Base-by-base conservation (phyloP, 1,140 invertebrate genomes). In the Coelopa frigida region DNA sequence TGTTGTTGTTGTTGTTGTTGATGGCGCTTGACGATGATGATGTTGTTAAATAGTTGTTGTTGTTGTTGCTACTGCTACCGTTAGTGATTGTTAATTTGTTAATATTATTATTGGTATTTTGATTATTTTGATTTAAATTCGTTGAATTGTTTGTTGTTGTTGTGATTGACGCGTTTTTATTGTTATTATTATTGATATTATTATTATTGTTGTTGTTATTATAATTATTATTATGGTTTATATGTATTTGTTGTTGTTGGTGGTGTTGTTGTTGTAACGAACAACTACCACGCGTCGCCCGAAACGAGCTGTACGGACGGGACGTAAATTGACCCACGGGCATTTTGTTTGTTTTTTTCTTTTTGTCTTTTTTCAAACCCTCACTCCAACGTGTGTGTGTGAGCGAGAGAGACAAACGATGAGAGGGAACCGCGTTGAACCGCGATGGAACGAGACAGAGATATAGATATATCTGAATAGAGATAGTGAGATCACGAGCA, bases 291-390 rank as follows among this genome's bases (percentile, higher is more conserved):
- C 62, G 56, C 22, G 58, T 49, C 46, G 64, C 56, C 54, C 65
- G 55, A 55, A 68, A 68, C 36, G 65, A 68, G 54, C 65, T 68
- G 17, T 68, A 68, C 18, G 65, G 65, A 51, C 65, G 53, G 43
- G 58, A 60, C 26, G 57, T 55, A 33, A 61, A 60, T 45, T 68
- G 61, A 51, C 65, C 61, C 24, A 63, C 56, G 41, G 65, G 61
- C 65, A 68, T 68, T 68, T 68, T 64, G 47, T 55, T 50, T 46
- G 20, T 18, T 27, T 18, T 37, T 43, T 31, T 15, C n/a, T 43
- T 37, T 37, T 37, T 37, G 8, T 15, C 51, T 46, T 61, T 46
- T 53, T 44, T 27, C n/a, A n/a, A n/a, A n/a, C n/a, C n/a, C n/a
- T n/a, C n/a, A n/a, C n/a, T n/a, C n/a, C n/a, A n/a, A n/a, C n/a